phyloP scores from a whole-genome alignment of 2,888 invertebrate species.

The Ormia ochracea region DNA sequence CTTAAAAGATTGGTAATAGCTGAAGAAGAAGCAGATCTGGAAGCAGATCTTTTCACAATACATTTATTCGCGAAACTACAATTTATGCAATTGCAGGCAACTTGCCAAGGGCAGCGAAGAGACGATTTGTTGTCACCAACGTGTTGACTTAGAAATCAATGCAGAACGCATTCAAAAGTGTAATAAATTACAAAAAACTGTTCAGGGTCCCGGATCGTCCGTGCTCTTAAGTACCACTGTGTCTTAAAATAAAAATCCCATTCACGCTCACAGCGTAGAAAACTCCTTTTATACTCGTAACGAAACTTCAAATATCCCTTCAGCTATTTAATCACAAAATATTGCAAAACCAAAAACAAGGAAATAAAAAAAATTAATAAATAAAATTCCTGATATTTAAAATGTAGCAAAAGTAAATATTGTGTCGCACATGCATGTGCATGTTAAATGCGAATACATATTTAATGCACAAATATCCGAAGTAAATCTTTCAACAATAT shows the following conservation, averaged over 20 bases:
- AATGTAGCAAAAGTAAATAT: constrained; percentile 21
- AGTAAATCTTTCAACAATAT: constrained; percentile 26
- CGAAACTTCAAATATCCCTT: constrained; percentile 46
- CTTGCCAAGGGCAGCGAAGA: no score
- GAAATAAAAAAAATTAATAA: no score
- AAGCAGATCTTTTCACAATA: not conserved
- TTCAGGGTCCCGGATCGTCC: no score
- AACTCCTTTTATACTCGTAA: constrained; percentile 57
- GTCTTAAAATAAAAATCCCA: not conserved
- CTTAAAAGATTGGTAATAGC: not conserved
- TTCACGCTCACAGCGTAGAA: constrained; percentile 13
- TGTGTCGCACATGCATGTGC: not conserved
- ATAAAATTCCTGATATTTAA: constrained; percentile 12
- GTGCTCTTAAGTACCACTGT: not conserved
- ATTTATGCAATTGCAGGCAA: no score
- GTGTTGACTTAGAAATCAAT: no score
- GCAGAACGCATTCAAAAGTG: no score
- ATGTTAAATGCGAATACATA: constrained; percentile 17
- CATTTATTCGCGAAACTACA: no score
- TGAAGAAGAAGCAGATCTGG: not conserved
- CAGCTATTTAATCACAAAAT: constrained; percentile 51
- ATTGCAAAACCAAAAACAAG: not conserved
- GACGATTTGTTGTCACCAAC: no score
- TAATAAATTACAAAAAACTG: no score
- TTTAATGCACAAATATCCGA: constrained; percentile 10